A percentile compares a stretch with the other conserved stretches of the same genome.
Evolutionary conservation across 1,140 invertebrate species (phyloP).

Genomic region (Patella vulgata): DNA sequence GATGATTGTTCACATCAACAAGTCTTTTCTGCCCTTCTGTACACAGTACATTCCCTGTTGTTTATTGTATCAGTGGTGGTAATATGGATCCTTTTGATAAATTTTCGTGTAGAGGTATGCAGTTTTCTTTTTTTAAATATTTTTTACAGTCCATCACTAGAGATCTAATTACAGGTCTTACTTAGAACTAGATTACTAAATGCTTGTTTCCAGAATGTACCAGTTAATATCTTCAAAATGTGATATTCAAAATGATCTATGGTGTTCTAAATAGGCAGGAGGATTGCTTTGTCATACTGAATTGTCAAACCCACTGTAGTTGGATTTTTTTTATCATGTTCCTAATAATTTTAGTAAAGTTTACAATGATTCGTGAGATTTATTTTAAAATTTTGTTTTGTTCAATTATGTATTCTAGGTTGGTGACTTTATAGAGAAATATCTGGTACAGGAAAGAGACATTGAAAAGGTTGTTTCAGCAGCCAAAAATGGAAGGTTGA

Average conservation of each 20-base stretch:
- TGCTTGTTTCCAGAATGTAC: too few relatives aligned
- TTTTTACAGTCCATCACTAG: neutral
- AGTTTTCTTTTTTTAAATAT: slow-evolving; percentile 1
- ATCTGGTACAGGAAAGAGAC: slow-evolving; percentile 56
- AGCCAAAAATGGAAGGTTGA: slow-evolving; percentile 50
- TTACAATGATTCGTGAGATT: too few relatives aligned
- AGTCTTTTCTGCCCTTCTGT: slow-evolving; percentile 54
- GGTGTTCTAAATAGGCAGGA: too few relatives aligned
- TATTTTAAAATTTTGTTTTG: too few relatives aligned
- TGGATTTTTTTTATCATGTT: too few relatives aligned
- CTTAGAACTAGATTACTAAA: slow-evolving; percentile 12
- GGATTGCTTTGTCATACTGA: too few relatives aligned
- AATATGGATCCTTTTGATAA: slow-evolving; percentile 43
- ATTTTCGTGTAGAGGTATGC: slow-evolving; percentile 55
- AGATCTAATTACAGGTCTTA: slow-evolving; percentile 13
- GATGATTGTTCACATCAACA: slow-evolving; percentile 50
- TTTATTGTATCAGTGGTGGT: slow-evolving; percentile 42
- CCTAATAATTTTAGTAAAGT: too few relatives aligned
- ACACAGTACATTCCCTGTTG: slow-evolving; percentile 43
- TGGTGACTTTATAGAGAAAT: slow-evolving; percentile 57
- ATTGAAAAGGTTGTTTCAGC: slow-evolving; percentile 57
- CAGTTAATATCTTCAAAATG: too few relatives aligned
- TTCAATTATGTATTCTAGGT: slow-evolving; percentile 38
- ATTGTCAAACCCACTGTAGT: too few relatives aligned
- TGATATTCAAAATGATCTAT: too few relatives aligned